phyloP scores from a whole-genome alignment of 2,797 vertebrate genomes.

The Mionectes olivaceus region DNA sequence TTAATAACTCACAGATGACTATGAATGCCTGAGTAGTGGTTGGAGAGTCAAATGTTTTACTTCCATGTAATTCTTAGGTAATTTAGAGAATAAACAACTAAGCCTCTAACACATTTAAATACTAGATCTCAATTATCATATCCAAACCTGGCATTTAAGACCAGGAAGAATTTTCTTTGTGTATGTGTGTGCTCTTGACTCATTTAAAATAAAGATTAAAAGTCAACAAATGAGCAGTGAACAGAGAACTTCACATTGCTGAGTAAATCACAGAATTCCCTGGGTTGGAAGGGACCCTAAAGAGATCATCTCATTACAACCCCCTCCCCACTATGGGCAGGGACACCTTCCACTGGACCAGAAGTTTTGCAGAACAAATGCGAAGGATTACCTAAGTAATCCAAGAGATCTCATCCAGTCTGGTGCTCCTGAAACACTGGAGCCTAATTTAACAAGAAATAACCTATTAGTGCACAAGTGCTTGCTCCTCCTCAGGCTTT shows the following conservation, averaged over 20 bases:
- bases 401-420: not conserved
- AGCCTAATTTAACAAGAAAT: not conserved
- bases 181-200: not conserved
- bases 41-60: not conserved
- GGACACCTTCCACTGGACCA: not conserved
- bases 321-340: not conserved
- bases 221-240: not conserved
- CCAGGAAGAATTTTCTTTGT: not conserved
- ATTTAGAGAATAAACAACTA: not conserved
- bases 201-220: not conserved
- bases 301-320: not conserved
- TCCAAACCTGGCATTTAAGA: not conserved
- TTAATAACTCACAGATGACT: not conserved
- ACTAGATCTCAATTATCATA: not conserved
- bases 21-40: not conserved
- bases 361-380: not conserved
- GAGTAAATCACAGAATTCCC: not conserved
- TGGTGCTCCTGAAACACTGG: not conserved
- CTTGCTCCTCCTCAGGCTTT: not conserved
- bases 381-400: not conserved
- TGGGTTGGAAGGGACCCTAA: not conserved
- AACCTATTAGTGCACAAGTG: not conserved
- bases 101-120: not conserved
- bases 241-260: not conserved
- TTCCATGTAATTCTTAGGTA: not conserved